Conservation (phyloP, 1,140 invertebrate genomes). For the Drosophila baimaii region DNA sequence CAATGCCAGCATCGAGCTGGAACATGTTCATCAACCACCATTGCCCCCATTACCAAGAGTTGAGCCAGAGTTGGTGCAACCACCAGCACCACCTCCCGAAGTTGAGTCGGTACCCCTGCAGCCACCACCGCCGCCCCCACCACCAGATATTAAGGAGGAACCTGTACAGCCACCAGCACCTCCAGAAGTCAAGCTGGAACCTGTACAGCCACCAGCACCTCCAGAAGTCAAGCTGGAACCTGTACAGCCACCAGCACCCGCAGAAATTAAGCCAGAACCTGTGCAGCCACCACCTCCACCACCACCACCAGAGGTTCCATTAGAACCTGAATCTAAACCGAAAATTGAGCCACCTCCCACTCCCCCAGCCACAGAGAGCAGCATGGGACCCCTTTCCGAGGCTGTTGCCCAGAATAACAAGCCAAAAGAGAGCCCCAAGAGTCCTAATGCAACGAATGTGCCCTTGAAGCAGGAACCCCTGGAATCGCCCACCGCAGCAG, state of each 20-base stretch:
- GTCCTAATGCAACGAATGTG: neutral
- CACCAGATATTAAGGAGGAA: neutral
- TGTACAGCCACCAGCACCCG: neutral
- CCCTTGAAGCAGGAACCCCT: neutral
- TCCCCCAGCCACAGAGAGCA: conserved; percentile 3
- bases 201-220: neutral
- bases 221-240: conserved; percentile 5
- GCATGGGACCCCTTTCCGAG: neutral
- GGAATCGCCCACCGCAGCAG: neutral
- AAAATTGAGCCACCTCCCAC: neutral
- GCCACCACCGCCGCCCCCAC: conserved; percentile 13
- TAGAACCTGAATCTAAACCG: neutral
- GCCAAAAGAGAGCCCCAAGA: neutral
- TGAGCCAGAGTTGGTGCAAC: conserved; percentile 3
- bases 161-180: conserved; percentile 31
- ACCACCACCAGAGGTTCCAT: conserved; percentile 11
- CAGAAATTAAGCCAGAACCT: neutral
- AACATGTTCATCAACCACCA: conserved; percentile 1
- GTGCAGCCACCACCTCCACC: conserved; percentile 15
- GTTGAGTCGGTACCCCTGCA: neutral
- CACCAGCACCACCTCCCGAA: conserved; percentile 5
- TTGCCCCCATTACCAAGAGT: neutral
- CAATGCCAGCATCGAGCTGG: conserved; percentile 31
- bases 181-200: conserved; percentile 2
- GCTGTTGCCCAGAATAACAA: neutral